Conservation (phyloP, 2,113 vertebrate species). For the Donacobius atricapilla region DNA sequence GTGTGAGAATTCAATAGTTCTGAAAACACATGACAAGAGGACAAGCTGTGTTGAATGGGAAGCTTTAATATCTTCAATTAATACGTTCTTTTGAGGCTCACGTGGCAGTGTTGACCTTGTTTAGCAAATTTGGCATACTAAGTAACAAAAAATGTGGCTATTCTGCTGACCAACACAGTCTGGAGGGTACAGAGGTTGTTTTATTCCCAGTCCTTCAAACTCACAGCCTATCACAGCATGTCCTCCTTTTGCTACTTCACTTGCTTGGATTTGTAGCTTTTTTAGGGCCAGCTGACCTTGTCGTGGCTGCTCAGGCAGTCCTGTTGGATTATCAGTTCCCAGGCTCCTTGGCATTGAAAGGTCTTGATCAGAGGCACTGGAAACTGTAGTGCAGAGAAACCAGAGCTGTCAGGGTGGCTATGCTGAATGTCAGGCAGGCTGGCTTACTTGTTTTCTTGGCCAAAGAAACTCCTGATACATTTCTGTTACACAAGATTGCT, state of each 20-base stretch:
- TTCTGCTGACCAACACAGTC: background rate
- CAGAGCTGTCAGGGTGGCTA: background rate
- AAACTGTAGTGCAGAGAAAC: background rate
- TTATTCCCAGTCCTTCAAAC: background rate
- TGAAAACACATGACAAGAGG: background rate
- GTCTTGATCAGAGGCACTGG: background rate
- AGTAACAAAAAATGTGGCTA: background rate
- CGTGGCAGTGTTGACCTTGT: background rate
- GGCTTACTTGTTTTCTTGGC: background rate
- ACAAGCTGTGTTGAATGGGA: background rate
- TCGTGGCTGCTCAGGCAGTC: background rate
- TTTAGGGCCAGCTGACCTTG: background rate
- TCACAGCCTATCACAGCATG: background rate
- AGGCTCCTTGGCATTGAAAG: background rate
- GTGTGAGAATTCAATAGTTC: background rate
- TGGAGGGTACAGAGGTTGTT: background rate
- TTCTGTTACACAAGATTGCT: background rate
- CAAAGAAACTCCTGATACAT: background rate
- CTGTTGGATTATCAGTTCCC: slow-evolving; percentile 2
- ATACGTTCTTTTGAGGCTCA: background rate
- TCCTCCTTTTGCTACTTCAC: background rate
- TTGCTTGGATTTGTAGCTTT: background rate
- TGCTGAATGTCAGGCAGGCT: background rate
- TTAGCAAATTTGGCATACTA: background rate
- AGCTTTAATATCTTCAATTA: background rate